Conservation (phyloP, 2,113 vertebrate genomes). For the pig (Sus scrofa) region T2T-Sscrofa CM000813.6:73713501-73714000, state of each 20-base stretch:
- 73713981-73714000: constrained; percentile 6
- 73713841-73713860: not conserved
- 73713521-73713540: not conserved
- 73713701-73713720: not conserved
- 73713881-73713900: not conserved
- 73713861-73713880: not conserved
- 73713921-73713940: not conserved
- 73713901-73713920: not conserved
- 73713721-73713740: not conserved
- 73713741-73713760: not conserved
- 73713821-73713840: not conserved
- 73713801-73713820: not conserved
- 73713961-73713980: not conserved
- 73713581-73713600: not conserved
- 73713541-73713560: not conserved
- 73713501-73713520: not conserved
- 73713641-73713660: not conserved
- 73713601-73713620: not conserved
- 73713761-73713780: not conserved
- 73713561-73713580: not conserved
- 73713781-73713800: not conserved
- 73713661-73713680: not conserved
- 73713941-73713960: not conserved
- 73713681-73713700: not conserved
- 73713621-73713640: not conserved